phyloP scores from a whole-genome alignment of 2,888 invertebrate genomes.

The Zootermopsis nevadensis region DNA sequence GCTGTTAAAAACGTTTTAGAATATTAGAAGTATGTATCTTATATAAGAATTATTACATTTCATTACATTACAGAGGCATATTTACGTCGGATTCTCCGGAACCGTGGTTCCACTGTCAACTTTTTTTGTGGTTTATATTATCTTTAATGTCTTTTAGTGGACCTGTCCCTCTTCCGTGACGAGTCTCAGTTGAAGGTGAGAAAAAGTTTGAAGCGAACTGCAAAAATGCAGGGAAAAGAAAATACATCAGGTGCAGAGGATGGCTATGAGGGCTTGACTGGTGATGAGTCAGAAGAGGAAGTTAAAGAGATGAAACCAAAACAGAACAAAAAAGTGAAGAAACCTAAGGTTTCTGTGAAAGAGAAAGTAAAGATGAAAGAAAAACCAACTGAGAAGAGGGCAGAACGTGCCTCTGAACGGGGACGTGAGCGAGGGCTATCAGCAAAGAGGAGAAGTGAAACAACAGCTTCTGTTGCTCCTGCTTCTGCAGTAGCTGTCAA shows the following conservation, averaged over 20 bases:
- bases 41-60: no score
- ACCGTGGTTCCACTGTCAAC: no score
- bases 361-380: constrained; percentile 47
- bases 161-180: constrained; percentile 84
- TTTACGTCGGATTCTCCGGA: no score
- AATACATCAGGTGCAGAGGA: constrained; percentile 38
- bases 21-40: no score
- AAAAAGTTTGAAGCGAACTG: constrained; percentile 47
- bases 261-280: constrained; percentile 8
- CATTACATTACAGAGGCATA: no score
- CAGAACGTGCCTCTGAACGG: constrained; percentile 43
- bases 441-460: constrained; percentile 46
- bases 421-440: constrained; percentile 39
- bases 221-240: constrained; percentile 46
- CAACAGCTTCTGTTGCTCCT: constrained; percentile 27
- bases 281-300: constrained; percentile 48
- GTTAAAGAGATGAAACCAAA: constrained; percentile 41
- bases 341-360: constrained; percentile 46
- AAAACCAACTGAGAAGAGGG: constrained; percentile 42
- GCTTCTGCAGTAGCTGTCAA: constrained; percentile 39
- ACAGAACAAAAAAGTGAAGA: constrained; percentile 46
- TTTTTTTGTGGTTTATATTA: no score
- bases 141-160: constrained; percentile 69
- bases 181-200: constrained; percentile 81
- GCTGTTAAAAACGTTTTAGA: no score